Conservation (phyloP, 2,888 invertebrate genomes). For the Aelia acuminata region DNA sequence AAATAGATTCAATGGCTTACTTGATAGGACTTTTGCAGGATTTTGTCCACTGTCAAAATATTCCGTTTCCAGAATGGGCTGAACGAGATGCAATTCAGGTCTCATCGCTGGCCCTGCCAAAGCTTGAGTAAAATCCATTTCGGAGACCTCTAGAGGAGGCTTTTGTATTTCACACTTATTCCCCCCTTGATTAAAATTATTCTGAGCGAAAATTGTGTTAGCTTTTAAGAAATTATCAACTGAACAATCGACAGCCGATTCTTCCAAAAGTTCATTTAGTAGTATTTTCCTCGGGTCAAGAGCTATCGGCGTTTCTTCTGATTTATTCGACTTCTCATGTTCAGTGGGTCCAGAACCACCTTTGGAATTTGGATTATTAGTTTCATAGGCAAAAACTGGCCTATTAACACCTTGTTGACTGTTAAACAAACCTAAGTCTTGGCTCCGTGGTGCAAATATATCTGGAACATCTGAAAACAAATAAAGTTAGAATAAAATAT, state of each 20-base stretch:
- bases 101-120: neutral
- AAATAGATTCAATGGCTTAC: neutral
- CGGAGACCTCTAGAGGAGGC: neutral
- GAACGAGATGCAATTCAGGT: neutral
- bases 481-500: neutral
- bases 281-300: conserved; percentile 31
- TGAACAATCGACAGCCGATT: conserved; percentile 12
- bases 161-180: neutral
- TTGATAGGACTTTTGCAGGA: neutral
- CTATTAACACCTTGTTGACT: neutral
- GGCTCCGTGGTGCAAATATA: neutral
- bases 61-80: neutral
- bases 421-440: neutral
- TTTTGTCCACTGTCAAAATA: neutral
- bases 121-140: conserved; percentile 26
- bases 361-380: neutral
- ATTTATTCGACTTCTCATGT: neutral
- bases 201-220: neutral
- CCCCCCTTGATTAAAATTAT: neutral
- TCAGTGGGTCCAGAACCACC: neutral
- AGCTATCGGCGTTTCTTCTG: neutral
- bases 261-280: conserved; percentile 44
- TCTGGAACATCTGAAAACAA: conserved; percentile 30
- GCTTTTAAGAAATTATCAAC: conserved; percentile 31
- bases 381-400: neutral